Conservation (phyloP, 2,888 invertebrate genomes). For the Eristalinus sepulchralis region DNA sequence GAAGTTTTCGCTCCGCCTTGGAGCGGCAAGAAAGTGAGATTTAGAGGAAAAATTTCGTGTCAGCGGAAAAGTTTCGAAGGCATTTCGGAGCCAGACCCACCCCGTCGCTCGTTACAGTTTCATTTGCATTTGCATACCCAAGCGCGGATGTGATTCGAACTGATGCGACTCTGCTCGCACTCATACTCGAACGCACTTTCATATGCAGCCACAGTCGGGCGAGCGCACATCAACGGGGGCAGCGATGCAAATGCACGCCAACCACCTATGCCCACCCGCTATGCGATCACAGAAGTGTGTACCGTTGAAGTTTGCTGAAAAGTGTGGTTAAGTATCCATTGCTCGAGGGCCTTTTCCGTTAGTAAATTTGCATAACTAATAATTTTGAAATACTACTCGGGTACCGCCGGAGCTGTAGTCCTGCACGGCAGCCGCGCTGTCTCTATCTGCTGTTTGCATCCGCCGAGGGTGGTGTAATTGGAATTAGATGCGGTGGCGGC, state of each 20-base stretch:
- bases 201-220: conserved; percentile 33
- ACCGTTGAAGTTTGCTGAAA: conserved; percentile 69
- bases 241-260: conserved; percentile 16
- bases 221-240: conserved; percentile 49
- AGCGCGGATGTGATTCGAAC: conserved; percentile 56
- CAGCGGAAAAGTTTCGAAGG: conserved; percentile 56
- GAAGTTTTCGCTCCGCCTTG: conserved; percentile 43
- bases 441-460: conserved; percentile 1
- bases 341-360: conserved; percentile 66
- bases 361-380: conserved; percentile 70
- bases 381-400: conserved; percentile 68
- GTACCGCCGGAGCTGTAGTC: conserved; percentile 1
- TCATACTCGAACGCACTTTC: conserved; percentile 21
- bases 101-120: conserved; percentile 66
- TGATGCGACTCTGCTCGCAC: conserved; percentile 16
- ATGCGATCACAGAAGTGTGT: conserved; percentile 51
- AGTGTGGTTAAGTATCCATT: conserved; percentile 71
- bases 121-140: conserved; percentile 69
- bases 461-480: conserved; percentile 43
- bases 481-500: conserved; percentile 34
- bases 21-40: conserved; percentile 55
- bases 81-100: conserved; percentile 17
- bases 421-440: not conserved
- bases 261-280: not conserved
- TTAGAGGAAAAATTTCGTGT: conserved; percentile 44